Conservation (phyloP, 1,140 invertebrate species). For the Drosophila tropicalis region DNA sequence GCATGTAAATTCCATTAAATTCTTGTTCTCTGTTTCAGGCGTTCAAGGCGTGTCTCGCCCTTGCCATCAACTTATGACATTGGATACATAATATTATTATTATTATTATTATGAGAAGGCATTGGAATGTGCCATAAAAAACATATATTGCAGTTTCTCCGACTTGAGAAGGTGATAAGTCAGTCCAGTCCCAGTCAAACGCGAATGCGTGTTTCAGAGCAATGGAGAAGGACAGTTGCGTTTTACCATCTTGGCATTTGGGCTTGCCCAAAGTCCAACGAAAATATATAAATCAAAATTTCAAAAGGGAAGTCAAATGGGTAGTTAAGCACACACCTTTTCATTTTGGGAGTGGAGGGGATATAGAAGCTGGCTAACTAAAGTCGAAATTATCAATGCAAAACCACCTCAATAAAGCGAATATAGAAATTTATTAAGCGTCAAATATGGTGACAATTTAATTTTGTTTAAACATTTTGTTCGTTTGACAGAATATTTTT, state of each 20-base stretch:
- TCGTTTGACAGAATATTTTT: conserved; percentile 32
- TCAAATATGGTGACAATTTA: conserved; percentile 77
- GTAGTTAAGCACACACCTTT: conserved; percentile 57
- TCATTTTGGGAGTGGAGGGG: neutral
- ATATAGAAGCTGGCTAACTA: neutral
- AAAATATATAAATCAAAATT: conserved; percentile 35
- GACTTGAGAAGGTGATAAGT: conserved; percentile 27
- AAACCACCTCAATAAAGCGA: conserved; percentile 12
- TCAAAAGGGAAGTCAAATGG: conserved; percentile 53
- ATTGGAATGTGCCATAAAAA: conserved; percentile 48
- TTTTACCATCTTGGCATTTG: conserved; percentile 1
- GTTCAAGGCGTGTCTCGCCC: conserved; percentile 47
- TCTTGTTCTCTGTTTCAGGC: neutral
- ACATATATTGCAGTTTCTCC: conserved; percentile 37
- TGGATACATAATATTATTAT: conserved; percentile 34
- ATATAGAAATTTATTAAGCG: conserved; percentile 72
- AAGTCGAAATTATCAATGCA: conserved; percentile 20
- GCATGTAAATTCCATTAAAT: conserved; percentile 3
- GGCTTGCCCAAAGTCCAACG: conserved; percentile 16
- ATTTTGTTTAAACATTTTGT: conserved; percentile 31
- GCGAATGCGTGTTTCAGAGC: conserved; percentile 54
- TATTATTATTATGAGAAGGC: conserved; percentile 19
- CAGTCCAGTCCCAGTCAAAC: conserved; percentile 11
- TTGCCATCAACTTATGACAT: conserved; percentile 55
- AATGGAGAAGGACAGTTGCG: conserved; percentile 35